These are phyloP conservation scores for Oikopleura albicans DNA, from an alignment of 23 tunicate species.

Conservation along the genomic window DNA sequence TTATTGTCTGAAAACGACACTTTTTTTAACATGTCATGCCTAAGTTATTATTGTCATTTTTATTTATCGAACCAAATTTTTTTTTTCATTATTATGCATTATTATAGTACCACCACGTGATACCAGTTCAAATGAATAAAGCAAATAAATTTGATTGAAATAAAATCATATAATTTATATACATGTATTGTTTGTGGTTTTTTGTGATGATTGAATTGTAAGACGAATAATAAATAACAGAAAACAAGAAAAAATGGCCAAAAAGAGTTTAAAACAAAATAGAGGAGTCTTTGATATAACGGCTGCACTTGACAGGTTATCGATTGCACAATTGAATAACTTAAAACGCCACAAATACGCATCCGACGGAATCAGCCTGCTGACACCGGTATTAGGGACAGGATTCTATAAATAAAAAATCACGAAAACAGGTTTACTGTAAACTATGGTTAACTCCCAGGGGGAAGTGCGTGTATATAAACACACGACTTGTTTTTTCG, in stretches of 20 bases:
- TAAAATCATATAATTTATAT: slow-evolving; percentile 29
- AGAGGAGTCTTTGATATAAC: neutral
- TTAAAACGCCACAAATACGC: neutral
- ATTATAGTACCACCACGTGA: neutral
- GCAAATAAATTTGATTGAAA: slow-evolving; percentile 59
- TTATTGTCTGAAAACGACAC: too few relatives aligned
- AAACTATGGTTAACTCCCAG: too few relatives aligned
- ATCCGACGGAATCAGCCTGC: neutral
- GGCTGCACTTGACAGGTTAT: neutral
- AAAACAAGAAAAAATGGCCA: too few relatives aligned
- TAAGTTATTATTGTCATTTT: too few relatives aligned
- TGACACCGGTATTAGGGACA: neutral
- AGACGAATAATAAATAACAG: too few relatives aligned
- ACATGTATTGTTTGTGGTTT: slow-evolving; percentile 42
- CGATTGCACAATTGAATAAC: neutral
- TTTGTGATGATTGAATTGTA: too few relatives aligned
- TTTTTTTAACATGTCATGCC: too few relatives aligned
- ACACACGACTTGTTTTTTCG: too few relatives aligned
- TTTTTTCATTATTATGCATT: neutral
- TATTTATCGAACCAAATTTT: too few relatives aligned
- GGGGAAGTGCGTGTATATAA: too few relatives aligned
- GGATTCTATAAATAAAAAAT: too few relatives aligned
- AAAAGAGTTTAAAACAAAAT: neutral
- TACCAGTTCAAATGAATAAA: slow-evolving; percentile 43
- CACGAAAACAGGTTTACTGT: too few relatives aligned